Evolutionary conservation across 2,113 vertebrate species (phyloP).

Genomic region (Stictonetta naevosa): DNA sequence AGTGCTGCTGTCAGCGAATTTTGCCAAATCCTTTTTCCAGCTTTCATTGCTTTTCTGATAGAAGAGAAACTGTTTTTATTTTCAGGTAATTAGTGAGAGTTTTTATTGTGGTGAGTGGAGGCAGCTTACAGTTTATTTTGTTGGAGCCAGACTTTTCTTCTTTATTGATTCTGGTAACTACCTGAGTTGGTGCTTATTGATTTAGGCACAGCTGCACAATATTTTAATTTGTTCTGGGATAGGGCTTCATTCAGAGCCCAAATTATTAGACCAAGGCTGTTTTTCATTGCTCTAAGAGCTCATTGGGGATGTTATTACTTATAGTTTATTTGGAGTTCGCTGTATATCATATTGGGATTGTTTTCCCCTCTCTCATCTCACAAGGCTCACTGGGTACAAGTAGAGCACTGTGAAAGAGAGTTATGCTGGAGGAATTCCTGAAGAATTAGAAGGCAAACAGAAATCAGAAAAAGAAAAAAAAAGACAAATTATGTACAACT

Average conservation of each 20-base stretch:
- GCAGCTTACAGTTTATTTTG: background rate
- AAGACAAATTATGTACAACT: rapidly evolving
- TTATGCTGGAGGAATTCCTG: background rate
- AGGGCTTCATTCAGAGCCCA: background rate
- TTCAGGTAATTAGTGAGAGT: background rate
- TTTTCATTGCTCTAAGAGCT: background rate
- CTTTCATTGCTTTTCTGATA: background rate
- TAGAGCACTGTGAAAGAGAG: background rate
- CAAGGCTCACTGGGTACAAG: background rate
- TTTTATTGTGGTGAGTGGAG: background rate
- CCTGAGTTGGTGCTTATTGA: background rate
- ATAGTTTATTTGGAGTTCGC: background rate
- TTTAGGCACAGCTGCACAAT: background rate
- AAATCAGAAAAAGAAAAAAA: background rate
- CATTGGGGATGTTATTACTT: background rate
- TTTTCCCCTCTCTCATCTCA: background rate
- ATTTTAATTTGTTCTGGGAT: conserved; percentile 10
- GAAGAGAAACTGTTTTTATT: background rate
- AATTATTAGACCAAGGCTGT: background rate
- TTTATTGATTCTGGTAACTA: conserved; percentile 8
- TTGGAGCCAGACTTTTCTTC: background rate
- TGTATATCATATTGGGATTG: background rate
- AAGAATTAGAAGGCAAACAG: background rate
- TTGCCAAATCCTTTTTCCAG: background rate
- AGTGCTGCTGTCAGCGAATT: background rate